Evolutionary conservation across 1,140 invertebrate species (phyloP).

Genomic region (Dolichoris vasculosae): DNA sequence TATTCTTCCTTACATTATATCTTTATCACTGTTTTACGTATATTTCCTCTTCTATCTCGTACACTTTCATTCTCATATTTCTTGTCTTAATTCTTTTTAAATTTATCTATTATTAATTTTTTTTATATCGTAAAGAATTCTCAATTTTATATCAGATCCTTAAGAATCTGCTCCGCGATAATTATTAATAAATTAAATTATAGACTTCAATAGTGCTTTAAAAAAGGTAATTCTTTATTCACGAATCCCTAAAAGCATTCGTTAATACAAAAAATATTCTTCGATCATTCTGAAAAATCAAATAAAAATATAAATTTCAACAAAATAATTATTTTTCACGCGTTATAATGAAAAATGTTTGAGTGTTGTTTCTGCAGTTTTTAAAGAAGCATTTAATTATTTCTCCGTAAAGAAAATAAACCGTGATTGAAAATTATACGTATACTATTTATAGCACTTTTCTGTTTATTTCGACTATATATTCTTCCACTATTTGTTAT

Average conservation of each 20-base stretch:
- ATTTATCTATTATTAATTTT: conserved; percentile 51
- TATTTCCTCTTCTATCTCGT: conserved; percentile 40
- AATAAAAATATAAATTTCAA: conserved; percentile 2
- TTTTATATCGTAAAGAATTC: conserved; percentile 59
- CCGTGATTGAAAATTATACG: neutral
- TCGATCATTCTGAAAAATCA: conserved; percentile 22
- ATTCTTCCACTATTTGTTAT: conserved; percentile 19
- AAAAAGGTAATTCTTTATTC: conserved; percentile 15
- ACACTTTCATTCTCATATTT: conserved; percentile 51
- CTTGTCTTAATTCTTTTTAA: conserved; percentile 38
- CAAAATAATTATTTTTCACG: neutral
- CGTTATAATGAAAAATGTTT: neutral
- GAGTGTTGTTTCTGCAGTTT: conserved; percentile 15
- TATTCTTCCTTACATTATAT: conserved; percentile 61
- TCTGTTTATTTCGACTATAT: conserved; percentile 14
- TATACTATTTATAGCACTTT: conserved; percentile 4
- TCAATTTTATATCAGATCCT: conserved; percentile 2
- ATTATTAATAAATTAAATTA: conserved; percentile 9
- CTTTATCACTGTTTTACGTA: conserved; percentile 61
- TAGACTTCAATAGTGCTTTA: conserved; percentile 18
- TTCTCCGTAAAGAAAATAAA: neutral
- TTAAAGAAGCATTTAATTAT: conserved; percentile 1
- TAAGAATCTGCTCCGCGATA: neutral
- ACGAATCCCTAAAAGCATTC: conserved; percentile 33
- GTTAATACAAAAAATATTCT: conserved; percentile 10